These are phyloP conservation scores for Scortum barcoo DNA, from an alignment of 2,113 vertebrate genomes.

Conservation along the genomic window DNA sequence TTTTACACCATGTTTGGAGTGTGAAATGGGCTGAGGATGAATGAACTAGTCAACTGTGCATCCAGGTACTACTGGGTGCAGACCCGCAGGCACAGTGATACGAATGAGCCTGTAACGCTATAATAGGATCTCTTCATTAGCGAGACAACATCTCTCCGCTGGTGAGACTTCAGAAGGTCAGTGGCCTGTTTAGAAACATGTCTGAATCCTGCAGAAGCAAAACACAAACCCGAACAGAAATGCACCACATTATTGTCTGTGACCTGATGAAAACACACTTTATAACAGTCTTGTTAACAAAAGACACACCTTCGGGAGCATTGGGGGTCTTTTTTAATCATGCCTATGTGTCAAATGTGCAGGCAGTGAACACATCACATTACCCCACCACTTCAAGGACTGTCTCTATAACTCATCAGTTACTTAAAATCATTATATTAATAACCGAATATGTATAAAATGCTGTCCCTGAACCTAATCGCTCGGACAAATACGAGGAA, in stretches of 20 bases:
- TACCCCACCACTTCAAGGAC: not conserved
- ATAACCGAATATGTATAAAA: conserved; percentile 16
- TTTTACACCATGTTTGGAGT: conserved; percentile 33
- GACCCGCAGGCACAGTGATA: conserved; percentile 23
- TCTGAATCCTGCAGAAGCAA: conserved; percentile 20
- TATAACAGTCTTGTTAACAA: not conserved
- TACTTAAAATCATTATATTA: conserved; percentile 21
- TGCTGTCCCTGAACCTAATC: not conserved
- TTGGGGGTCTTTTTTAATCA: not conserved
- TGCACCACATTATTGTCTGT: not conserved
- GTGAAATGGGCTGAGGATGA: conserved; percentile 19
- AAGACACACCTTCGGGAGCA: not conserved
- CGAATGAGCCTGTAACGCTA: conserved; percentile 17
- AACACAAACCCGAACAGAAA: conserved; percentile 18
- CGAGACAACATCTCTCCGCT: conserved; percentile 33
- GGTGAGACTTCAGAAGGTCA: conserved; percentile 21
- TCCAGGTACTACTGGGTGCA: conserved; percentile 5
- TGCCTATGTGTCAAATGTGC: not conserved
- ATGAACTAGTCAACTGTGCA: conserved; percentile 21
- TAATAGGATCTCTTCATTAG: conserved; percentile 49
- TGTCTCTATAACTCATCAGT: not conserved
- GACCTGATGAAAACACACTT: conserved; percentile 1
- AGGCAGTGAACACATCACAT: not conserved
- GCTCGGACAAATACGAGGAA: conserved; percentile 9
- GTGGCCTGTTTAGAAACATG: not conserved